Conservation (phyloP, 2,888 invertebrate genomes). For the Tricholauxania praeusta region DNA sequence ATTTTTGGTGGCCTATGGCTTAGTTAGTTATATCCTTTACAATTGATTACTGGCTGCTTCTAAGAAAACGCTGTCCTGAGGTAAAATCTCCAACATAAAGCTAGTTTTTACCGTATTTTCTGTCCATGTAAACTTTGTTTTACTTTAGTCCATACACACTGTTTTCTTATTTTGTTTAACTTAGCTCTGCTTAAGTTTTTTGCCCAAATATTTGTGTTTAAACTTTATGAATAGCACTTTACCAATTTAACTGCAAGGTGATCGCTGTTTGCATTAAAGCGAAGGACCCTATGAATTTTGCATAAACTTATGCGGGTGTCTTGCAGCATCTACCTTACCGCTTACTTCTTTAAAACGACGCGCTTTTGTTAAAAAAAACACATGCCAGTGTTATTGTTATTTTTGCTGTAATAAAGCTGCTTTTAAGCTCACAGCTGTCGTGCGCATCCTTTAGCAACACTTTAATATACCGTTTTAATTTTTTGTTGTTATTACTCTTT, state of each 20-base stretch:
- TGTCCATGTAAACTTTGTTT: not conserved
- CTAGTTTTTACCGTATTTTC: too few species aligned
- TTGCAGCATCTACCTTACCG: not conserved
- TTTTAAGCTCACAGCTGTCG: slow-evolving; percentile 27
- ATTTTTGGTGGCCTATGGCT: too few species aligned
- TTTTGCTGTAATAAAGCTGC: slow-evolving; percentile 46
- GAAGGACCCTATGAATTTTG: too few species aligned
- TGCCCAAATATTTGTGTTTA: slow-evolving; percentile 26
- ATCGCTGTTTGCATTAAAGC: too few species aligned
- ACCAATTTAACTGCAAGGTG: not conserved
- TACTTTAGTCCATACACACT: not conserved
- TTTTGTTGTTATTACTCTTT: not conserved
- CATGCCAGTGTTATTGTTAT: slow-evolving; percentile 9
- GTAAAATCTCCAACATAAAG: too few species aligned
- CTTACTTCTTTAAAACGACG: not conserved
- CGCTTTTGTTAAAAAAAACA: not conserved
- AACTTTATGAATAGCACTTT: slow-evolving; percentile 25
- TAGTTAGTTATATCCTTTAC: too few species aligned
- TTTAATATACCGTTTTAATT: not conserved
- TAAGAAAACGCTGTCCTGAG: too few species aligned
- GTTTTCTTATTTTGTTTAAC: not conserved
- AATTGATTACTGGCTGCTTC: too few species aligned
- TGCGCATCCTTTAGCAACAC: not conserved
- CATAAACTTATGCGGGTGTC: too few species aligned
- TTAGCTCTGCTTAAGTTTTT: slow-evolving; percentile 1